Evolutionary conservation across 2,888 invertebrate genomes (phyloP), one percentile per base, ranked within the genome.

Genomic region (Dione vanillae): DNA sequence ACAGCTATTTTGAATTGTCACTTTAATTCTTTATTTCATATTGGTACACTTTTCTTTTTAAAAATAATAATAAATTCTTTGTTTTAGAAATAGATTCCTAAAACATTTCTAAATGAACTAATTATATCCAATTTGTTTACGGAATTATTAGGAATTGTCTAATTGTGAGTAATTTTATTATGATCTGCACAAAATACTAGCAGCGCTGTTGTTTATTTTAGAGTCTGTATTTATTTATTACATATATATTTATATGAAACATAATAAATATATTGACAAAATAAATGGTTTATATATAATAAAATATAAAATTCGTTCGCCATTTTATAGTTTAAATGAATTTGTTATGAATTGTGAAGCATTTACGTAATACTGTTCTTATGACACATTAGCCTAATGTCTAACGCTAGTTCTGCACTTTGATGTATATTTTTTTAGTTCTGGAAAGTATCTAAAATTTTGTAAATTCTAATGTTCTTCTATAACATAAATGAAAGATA

Each of bases 341-440:
- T 49, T 40, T 20, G 67, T 67, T 59, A 51, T 59, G 58, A 59
- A 41, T 51, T 49, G 20, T 51, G 16, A 67, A 67, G 67, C 67
- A 67, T 67, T 67, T 67, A 67, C 51, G 20, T 58, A 14, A 12
- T 40, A 47, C 12, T 1, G 37, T 7, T 59, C 20, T 40, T 27
- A 14, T 16, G 27, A 27, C 27, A 5, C n/a, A 54, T 43, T 43
- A 43, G 20, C 43, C 43, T 59, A 10, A 43, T 14, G 0, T 52
- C 27, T 52, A 52, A 52, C 7, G 52, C 27, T 11, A 27, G 51
- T 56, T 16, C 37, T 58, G 40, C 19, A 58, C 40, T 40, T 19
- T 12, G 9, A 40, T n/a, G 11, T n/a, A 16, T 10, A 11, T 58
- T 58, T 40, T 58, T 37, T 19, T 58, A 58, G 16, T 11, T 40